These are phyloP conservation scores for Dusona sp. DNA, from an alignment of 2,888 invertebrate genomes.

Conservation along the genomic window DNA sequence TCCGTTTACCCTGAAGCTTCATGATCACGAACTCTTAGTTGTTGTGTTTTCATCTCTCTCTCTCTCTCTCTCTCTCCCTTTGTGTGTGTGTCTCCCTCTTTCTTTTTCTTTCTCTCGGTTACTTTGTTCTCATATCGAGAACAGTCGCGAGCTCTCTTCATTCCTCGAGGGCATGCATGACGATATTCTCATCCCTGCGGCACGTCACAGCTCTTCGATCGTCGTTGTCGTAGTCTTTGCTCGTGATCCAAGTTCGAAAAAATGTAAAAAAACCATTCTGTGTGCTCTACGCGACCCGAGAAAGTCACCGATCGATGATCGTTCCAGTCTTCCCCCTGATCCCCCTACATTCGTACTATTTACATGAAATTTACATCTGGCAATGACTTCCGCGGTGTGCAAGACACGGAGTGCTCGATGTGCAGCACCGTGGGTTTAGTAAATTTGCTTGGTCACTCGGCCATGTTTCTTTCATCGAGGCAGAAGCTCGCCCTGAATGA, in stretches of 20 bases:
- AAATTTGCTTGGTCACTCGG: slow-evolving; percentile 35
- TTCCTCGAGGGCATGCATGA: slow-evolving; percentile 40
- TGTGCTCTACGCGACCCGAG: slow-evolving; percentile 70
- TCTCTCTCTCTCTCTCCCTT: slow-evolving; percentile 31
- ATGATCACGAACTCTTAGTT: slow-evolving; percentile 74
- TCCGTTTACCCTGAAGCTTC: slow-evolving; percentile 59
- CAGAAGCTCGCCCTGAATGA: slow-evolving; percentile 30
- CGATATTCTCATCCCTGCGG: slow-evolving; percentile 32
- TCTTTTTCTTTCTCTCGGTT: slow-evolving; percentile 26
- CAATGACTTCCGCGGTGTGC: slow-evolving; percentile 69
- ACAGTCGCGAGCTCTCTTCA: slow-evolving; percentile 22
- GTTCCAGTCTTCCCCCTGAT: slow-evolving; percentile 43
- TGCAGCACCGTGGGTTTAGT: slow-evolving; percentile 35
- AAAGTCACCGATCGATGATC: slow-evolving; percentile 71
- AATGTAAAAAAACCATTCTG: slow-evolving; percentile 4
- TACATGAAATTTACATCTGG: slow-evolving; percentile 78
- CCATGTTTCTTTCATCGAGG: slow-evolving; percentile 13
- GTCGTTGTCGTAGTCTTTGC: slow-evolving; percentile 50
- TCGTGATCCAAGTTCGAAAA: slow-evolving; percentile 44
- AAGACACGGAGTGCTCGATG: slow-evolving; percentile 33
- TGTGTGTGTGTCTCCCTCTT: too few species aligned
- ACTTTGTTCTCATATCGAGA: slow-evolving; percentile 29
- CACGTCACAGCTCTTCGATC: slow-evolving; percentile 41
- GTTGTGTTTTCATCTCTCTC: background rate
- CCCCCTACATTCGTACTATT: slow-evolving; percentile 72